Base-by-base conservation (phyloP, 1,140 invertebrate genomes). In the Drosophila guanche region DNA sequence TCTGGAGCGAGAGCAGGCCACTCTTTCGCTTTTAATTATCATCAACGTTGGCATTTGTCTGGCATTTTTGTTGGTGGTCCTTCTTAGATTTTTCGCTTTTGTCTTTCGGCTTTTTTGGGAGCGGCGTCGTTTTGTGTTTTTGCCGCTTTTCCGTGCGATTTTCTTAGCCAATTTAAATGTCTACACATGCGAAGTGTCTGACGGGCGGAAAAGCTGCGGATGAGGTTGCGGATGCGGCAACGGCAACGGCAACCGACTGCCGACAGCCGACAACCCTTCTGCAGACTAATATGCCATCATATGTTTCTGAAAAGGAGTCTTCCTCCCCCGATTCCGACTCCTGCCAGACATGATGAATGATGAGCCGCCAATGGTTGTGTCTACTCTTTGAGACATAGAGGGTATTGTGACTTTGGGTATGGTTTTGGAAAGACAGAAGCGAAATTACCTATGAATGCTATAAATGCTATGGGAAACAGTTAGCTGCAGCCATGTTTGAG, bases 221-320 rank as follows among this genome's bases (percentile, higher is more conserved):
- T 33, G 29, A 3, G 29, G 29, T 3, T 10, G 8, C 8, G 29
- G 29, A 8, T 10, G 8, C 8, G 29, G 29, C 29, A 8, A 8
- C 29, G 29, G 29, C 29, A 2, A 16, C 22, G 7, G 37, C 16
- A 23, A 27, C 42, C n/a, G n/a, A n/a, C n/a, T n/a, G n/a, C 16
- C 16, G 16, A 20, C 16, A 20, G 16, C 16, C 16, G 46, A 50
- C 47, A 62, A 60, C 62, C 65, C 70, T 75, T 74, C 43, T 12
- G 33, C 55, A 60, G 46, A 59, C 57, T 73, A 80, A 86, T 85
- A 81, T 81, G 68, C 81, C 81, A 83, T 86, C 83, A 86, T 86
- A 86, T 86, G 77, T 81, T 69, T 40, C 7, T 57, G 37, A 48
- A 58, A 22, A 57, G 27, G n/a, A 43, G 23, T 14, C 29, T 29